A percentile compares a stretch with the other conserved stretches of the same genome.
phyloP scores from a whole-genome alignment of 2,888 invertebrate species.

The Drosophila tanythrix region DNA sequence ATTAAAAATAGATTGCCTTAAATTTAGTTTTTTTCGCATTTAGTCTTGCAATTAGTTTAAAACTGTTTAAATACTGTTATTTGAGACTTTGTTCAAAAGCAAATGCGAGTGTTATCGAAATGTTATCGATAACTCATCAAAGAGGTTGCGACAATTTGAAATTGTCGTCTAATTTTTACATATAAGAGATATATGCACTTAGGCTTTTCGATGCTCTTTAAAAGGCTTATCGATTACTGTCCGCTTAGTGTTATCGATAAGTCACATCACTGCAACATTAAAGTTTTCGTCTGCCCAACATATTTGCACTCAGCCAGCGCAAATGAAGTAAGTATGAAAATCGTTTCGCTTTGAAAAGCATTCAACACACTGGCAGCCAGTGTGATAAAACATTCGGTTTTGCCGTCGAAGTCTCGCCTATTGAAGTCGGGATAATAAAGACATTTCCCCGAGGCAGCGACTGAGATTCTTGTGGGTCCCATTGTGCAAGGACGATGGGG shows the following conservation, averaged over 20 bases:
- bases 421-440: constrained; percentile 41
- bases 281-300: background rate
- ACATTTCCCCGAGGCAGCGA: constrained; percentile 39
- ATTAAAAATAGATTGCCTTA: background rate
- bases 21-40: background rate
- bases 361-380: constrained; percentile 31
- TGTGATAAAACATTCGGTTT: constrained; percentile 31
- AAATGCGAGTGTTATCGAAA: background rate
- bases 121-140: background rate
- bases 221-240: background rate
- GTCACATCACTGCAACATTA: background rate
- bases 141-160: background rate
- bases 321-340: constrained; percentile 23
- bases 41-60: background rate
- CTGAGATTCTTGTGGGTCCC: constrained; percentile 40
- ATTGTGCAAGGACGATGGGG: constrained; percentile 42
- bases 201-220: background rate
- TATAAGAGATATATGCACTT: background rate
- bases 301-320: background rate
- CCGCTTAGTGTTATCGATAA: constrained; percentile 10
- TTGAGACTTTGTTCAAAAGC: background rate
- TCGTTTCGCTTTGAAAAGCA: constrained; percentile 32
- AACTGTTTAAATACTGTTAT: background rate
- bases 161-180: background rate
- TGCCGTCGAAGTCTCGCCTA: constrained; percentile 13